Percentiles rank a stretch among this genome's conserved stretches.
Evolutionary conservation across 2,113 vertebrate genomes (phyloP).

Genomic region (Tor tambroides): DNA sequence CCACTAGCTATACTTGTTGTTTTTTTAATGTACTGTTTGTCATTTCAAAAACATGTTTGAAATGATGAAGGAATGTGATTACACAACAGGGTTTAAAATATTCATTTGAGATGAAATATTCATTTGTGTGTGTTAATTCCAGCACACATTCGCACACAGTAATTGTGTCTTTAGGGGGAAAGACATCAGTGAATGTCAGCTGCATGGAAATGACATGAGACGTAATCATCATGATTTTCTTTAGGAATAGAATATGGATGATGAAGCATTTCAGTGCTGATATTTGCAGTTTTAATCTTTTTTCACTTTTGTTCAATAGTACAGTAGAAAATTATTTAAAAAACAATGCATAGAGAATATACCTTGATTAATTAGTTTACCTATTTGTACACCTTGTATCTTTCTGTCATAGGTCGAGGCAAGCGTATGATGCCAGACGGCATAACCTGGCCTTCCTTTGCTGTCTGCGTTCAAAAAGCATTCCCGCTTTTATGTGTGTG

Average conservation of each 20-base stretch:
- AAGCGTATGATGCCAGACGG: neutral
- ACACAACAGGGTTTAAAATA: conserved; percentile 31
- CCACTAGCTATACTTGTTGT: neutral
- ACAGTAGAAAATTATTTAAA: neutral
- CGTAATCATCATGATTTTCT: conserved; percentile 20
- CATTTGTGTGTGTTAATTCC: conserved; percentile 18
- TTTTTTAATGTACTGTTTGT: neutral
- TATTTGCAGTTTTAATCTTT: neutral
- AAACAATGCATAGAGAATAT: neutral
- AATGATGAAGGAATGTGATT: conserved; percentile 25
- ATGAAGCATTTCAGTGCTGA: neutral
- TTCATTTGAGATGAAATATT: conserved; percentile 47
- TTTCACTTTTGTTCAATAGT: neutral
- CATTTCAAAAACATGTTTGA: conserved; percentile 10
- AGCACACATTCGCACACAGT: neutral
- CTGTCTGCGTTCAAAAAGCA: neutral
- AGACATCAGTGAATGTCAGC: neutral
- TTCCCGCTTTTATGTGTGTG: neutral
- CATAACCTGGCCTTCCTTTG: neutral
- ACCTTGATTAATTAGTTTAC: neutral
- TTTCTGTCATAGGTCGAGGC: neutral
- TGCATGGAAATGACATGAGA: conserved; percentile 2
- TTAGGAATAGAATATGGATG: conserved; percentile 9
- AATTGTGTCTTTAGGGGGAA: conserved; percentile 25
- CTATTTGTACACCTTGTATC: neutral